Base-by-base conservation (phyloP, 1,140 invertebrate genomes). In the Diuraphis noxia region DNA sequence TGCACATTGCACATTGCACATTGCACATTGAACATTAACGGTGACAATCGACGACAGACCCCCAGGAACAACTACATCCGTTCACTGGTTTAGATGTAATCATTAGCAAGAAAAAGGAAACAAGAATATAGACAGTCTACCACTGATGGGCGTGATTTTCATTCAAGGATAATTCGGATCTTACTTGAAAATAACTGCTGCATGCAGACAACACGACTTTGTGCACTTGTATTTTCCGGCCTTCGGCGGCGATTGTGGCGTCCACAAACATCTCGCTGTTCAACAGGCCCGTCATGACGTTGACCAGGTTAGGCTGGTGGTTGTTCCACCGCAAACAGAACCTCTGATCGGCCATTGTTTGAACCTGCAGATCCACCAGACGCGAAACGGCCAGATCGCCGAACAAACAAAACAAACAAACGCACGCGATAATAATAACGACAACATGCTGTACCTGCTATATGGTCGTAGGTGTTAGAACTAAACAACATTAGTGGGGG, bases 301-400 rank as follows among this genome's bases (percentile, higher is more conserved):
- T 97, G 93, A 97, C 97, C 93, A 98, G 97, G 94, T 98, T 98
- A 30, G 97, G 97, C 93, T 97, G 97, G 94, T 98, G 97, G 94
- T 97, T 97, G 94, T 98, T 97, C 97, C 97, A 98, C 91, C 97
- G 95, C 92, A 98, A 94, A 94, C 97, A 97, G 94, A 97, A 98
- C 93, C 98, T 97, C 94, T 98, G 97, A 94, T 96, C 95, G 92
- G 96, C 92, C 93, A 93, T 93, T 72, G 19, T 72, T 79, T 89
- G 41, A 79, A 34, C 49, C 85, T 86, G 85, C 46, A 52, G 6
- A 86, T 36, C n/a, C 46, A 21, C 85, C n/a, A 7, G n/a, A 86
- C n/a, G 25, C n/a, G 25, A 52, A 85, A 85, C 38, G 79, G 21
- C n/a, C n/a, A 2, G 77, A 79, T 13, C 30, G n/a, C 56, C 56